Conservation (phyloP, 1,140 invertebrate species). For the Berghia stephanieae region DNA sequence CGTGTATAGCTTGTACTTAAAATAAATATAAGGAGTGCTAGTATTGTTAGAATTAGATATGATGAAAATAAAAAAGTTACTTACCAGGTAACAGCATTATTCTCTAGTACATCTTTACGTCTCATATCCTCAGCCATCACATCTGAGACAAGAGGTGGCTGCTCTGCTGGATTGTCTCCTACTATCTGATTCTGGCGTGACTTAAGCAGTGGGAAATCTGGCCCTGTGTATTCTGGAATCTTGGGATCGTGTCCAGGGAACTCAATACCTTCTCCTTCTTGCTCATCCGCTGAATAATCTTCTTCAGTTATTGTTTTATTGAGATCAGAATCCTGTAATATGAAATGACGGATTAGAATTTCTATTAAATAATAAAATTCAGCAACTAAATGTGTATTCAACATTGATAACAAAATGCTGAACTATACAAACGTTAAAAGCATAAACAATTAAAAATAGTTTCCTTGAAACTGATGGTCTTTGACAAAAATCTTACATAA, state of each 20-base stretch:
- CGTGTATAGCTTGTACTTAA: no score
- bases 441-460: no score
- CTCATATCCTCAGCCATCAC: conserved; percentile 56
- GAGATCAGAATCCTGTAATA: not conserved
- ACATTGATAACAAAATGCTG: no score
- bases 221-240: conserved; percentile 33
- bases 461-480: no score
- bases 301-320: conserved; percentile 34
- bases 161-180: conserved; percentile 13
- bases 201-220: conserved; percentile 40
- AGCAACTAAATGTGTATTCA: no score
- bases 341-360: no score
- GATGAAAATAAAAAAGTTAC: no score
- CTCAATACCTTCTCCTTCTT: conserved; percentile 50
- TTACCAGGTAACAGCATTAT: conserved; percentile 59
- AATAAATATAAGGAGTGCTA: no score
- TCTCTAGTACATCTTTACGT: conserved; percentile 49
- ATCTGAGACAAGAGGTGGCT: conserved; percentile 46
- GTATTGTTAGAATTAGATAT: no score
- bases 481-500: no score
- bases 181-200: not conserved
- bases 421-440: no score
- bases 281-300: conserved; percentile 40
- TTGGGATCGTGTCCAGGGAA: conserved; percentile 55
- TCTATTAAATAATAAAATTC: no score